Percentiles rank a stretch among this genome's conserved stretches.
Evolutionary conservation across 2,888 invertebrate species (phyloP).

Genomic region (Nemotelus pantherinus): DNA sequence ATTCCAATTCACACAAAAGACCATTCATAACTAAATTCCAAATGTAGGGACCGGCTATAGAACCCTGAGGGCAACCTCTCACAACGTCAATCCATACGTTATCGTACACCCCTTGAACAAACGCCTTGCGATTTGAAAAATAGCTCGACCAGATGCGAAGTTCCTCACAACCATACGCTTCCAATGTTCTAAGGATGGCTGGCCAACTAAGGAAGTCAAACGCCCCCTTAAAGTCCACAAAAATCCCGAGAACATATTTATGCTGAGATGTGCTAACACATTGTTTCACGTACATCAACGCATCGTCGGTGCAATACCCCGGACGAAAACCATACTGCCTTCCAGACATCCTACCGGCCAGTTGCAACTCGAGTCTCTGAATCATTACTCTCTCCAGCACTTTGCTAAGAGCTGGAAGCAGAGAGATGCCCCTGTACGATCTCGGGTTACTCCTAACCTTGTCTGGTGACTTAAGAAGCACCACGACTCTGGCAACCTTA

Average conservation of each 20-base stretch:
- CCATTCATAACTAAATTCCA: conserved; percentile 18
- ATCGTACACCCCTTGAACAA: not conserved
- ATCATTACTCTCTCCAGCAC: not conserved
- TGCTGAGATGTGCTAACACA: not conserved
- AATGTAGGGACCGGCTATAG: conserved; percentile 11
- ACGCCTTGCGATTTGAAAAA: not conserved
- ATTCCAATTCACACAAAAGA: not conserved
- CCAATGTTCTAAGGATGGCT: not conserved
- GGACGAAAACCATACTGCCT: not conserved
- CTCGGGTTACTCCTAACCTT: not conserved
- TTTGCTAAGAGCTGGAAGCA: not conserved
- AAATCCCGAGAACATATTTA: not conserved
- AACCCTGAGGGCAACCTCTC: conserved; percentile 16
- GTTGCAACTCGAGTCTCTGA: not conserved
- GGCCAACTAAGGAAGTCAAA: not conserved
- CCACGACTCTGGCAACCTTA: too few relatives aligned
- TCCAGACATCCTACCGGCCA: not conserved
- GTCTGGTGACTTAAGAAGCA: not conserved
- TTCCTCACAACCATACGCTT: not conserved
- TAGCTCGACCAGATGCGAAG: conserved; percentile 3
- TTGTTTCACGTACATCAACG: not conserved
- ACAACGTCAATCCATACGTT: not conserved
- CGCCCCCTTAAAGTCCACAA: not conserved
- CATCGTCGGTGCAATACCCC: not conserved
- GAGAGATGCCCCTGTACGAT: not conserved